phyloP scores from a whole-genome alignment of 2,797 vertebrate genomes.

The Arrhamphus sclerolepis region DNA sequence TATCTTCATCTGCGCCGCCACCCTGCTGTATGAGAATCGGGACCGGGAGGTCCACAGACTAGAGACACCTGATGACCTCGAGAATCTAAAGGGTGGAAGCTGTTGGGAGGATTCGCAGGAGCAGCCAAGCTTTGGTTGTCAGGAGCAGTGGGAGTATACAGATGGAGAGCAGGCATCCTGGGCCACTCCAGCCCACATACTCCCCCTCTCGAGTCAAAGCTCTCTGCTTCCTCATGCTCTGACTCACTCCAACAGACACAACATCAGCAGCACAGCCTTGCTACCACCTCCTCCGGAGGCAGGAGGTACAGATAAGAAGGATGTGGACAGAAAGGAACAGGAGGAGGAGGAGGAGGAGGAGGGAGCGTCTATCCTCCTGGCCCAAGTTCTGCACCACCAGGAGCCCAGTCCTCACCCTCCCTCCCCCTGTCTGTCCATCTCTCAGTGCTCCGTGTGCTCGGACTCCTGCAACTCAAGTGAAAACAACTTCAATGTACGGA shows the following conservation, averaged over 20 bases:
- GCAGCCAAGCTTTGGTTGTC: conserved; percentile 46
- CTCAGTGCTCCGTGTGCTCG: conserved; percentile 64
- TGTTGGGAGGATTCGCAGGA: conserved; percentile 65
- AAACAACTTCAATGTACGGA: conserved; percentile 67
- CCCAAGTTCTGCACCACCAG: conserved; percentile 64
- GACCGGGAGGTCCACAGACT: conserved; percentile 83
- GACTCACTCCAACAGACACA: conserved; percentile 26
- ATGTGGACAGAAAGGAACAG: conserved; percentile 5
- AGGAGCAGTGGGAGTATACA: conserved; percentile 52
- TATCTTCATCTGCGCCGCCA: conserved; percentile 97
- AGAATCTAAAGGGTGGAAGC: conserved; percentile 65
- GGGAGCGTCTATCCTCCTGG: conserved; percentile 51
- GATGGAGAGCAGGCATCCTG: conserved; percentile 57
- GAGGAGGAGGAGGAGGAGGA: conserved; percentile 32
- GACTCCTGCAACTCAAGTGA: conserved; percentile 80
- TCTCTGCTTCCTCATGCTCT: conserved; percentile 32
- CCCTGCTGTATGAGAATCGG: conserved; percentile 94
- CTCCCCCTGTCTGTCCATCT: conserved; percentile 66
- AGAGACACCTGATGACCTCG: conserved; percentile 49
- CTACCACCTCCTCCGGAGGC: conserved; percentile 11
- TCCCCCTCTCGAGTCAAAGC: conserved; percentile 47
- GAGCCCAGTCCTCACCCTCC: conserved; percentile 65
- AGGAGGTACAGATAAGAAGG: conserved; percentile 28
- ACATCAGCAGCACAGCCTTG: conserved; percentile 21
- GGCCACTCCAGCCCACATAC: conserved; percentile 44